These are phyloP conservation scores for Andricus quercusramuli DNA, from an alignment of 2,888 invertebrate genomes.

Conservation along the genomic window DNA sequence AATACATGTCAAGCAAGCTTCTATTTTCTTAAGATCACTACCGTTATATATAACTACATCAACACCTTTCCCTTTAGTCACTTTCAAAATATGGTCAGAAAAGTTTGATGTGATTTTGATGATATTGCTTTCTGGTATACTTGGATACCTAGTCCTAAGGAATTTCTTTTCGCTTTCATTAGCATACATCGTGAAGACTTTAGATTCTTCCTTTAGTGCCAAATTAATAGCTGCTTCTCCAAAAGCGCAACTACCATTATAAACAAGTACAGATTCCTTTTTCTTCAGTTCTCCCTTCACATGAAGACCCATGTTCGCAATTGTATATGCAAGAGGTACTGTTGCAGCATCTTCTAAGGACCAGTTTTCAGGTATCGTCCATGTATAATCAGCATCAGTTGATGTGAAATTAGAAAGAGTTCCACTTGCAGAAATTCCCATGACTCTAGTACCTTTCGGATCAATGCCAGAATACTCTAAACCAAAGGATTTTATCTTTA, in stretches of 20 bases:
- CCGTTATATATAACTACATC: slow-evolving; percentile 83
- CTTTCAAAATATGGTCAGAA: slow-evolving; percentile 86
- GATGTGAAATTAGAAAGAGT: slow-evolving; percentile 81
- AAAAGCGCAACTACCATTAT: slow-evolving; percentile 81
- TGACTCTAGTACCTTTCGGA: slow-evolving; percentile 75
- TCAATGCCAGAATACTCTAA: slow-evolving; percentile 85
- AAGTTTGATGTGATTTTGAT: slow-evolving; percentile 81
- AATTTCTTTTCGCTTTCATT: slow-evolving; percentile 80
- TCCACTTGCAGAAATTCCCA: slow-evolving; percentile 73
- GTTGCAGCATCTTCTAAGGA: slow-evolving; percentile 84
- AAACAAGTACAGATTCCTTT: slow-evolving; percentile 77
- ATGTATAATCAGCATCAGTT: slow-evolving; percentile 78
- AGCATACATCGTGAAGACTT: slow-evolving; percentile 83
- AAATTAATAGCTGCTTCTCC: slow-evolving; percentile 85
- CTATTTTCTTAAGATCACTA: slow-evolving; percentile 89
- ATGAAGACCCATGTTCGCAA: slow-evolving; percentile 82
- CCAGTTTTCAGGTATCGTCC: slow-evolving; percentile 82
- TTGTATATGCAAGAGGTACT: slow-evolving; percentile 84
- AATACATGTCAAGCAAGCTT: slow-evolving; percentile 82
- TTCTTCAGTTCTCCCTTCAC: slow-evolving; percentile 80
- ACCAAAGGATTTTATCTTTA: slow-evolving; percentile 79
- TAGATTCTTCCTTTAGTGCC: slow-evolving; percentile 81
- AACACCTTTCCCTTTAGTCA: slow-evolving; percentile 80
- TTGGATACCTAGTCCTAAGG: slow-evolving; percentile 80
- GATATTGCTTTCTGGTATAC: slow-evolving; percentile 83